Base-by-base conservation (phyloP, 2,113 vertebrate species). In the Dicerorhinus sumatrensis region DNA sequence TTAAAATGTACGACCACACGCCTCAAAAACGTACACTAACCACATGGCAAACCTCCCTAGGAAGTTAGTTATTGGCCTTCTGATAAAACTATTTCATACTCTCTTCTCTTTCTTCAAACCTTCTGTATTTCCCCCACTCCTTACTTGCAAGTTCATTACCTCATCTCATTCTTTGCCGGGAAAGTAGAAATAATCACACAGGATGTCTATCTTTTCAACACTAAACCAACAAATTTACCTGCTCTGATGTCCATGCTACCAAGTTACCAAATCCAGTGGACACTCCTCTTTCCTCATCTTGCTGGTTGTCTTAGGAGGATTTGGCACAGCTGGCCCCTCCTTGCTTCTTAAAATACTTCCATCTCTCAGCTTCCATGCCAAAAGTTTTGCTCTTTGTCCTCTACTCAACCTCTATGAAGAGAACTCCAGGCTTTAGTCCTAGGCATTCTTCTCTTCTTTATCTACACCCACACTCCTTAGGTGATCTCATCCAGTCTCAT, bases 1-100 rank as follows among this genome's bases (percentile, higher is more conserved):
- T 76, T 92, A 58, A 94, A 92, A 58, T 8, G 2, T 39, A 85
- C 72, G 67, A 89, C 60, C 67, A 86, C 75, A 85, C 89, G 72
- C 73, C 62, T 92, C 79, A 81, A 94, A 97, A 89, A 70, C 16
- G 67, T 46, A 42, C 29, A 31, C 31, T 73, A 92, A 65, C 29
- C 83, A 80, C 33, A 69, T 72, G 58, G 51, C 23, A 86, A 76
- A 11, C 13, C 33, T 81, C 77, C 29, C 27, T 75, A 10, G 17
- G 82, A 82, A 88, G 33, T 36, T 69, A 70, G n/a, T 58, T 89
- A 85, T 94, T 56, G 76, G 13, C 51, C 36, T 18, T 79, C 33
- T 48, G 23, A 84, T 62, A 75, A 36, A 83, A 54, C 36, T 36
- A 69, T 54, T 85, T 94, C 23, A 51, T 9, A 11, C 46, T 76